Percentiles rank a stretch among this genome's conserved stretches.
Conservation (phyloP, 1,140 invertebrate species). For the Macrotrachela quadricornifera region DNA sequence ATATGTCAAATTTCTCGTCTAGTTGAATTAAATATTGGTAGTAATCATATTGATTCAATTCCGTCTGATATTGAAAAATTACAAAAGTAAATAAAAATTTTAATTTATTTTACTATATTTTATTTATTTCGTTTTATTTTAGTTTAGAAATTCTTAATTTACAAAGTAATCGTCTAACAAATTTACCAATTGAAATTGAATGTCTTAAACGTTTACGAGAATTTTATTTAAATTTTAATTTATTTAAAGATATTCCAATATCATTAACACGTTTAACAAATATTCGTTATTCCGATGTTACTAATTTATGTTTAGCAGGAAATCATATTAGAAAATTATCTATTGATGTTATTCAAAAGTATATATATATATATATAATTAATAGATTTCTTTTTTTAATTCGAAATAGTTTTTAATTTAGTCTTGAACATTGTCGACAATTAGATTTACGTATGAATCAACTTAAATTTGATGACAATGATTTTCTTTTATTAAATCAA, state of each 20-base stretch:
- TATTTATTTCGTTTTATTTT: too few species aligned
- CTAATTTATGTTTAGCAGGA: slow-evolving; percentile 29
- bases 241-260: neutral
- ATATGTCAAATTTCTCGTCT: slow-evolving; percentile 20
- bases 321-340: slow-evolving; percentile 18
- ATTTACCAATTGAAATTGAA: neutral
- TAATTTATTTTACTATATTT: too few species aligned
- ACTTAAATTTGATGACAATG: slow-evolving; percentile 16
- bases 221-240: neutral
- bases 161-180: neutral
- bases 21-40: slow-evolving; percentile 26
- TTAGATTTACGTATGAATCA: slow-evolving; percentile 27
- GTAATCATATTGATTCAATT: slow-evolving; percentile 24
- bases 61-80: slow-evolving; percentile 21
- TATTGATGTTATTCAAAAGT: neutral
- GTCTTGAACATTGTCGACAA: slow-evolving; percentile 4
- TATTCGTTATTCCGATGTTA: slow-evolving; percentile 13
- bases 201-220: neutral
- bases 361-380: too few species aligned
- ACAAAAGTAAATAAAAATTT: slow-evolving; percentile 17
- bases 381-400: too few species aligned
- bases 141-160: too few species aligned
- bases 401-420: too few species aligned
- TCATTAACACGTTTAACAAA: neutral
- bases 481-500: slow-evolving; percentile 1